A percentile compares a stretch with the other conserved stretches of the same genome.
Evolutionary conservation across 2,797 vertebrate species (phyloP).

Genomic region (Epinephelus coioides): DNA sequence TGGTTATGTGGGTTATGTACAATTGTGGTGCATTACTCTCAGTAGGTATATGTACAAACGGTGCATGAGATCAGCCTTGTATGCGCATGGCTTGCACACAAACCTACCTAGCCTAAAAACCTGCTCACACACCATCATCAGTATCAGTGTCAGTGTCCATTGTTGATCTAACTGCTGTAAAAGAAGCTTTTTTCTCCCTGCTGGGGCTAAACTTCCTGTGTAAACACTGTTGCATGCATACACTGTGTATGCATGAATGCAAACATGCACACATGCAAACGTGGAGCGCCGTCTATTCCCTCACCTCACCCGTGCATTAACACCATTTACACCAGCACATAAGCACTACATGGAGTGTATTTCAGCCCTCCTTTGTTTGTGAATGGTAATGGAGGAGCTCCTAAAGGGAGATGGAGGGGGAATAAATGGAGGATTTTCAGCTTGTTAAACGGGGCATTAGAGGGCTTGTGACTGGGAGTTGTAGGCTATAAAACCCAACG

Average conservation of each 20-base stretch:
- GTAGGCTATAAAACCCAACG: slow-evolving; percentile 81
- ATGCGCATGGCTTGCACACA: background rate
- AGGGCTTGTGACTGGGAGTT: slow-evolving; percentile 83
- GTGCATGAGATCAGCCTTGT: too few relatives aligned
- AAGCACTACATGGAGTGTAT: slow-evolving; percentile 35
- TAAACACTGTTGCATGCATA: slow-evolving; percentile 6
- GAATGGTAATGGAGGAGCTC: slow-evolving; percentile 72
- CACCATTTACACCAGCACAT: slow-evolving; percentile 33
- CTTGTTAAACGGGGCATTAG: slow-evolving; percentile 86
- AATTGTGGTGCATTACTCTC: too few relatives aligned
- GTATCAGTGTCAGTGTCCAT: background rate
- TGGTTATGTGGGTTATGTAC: too few relatives aligned
- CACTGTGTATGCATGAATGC: background rate
- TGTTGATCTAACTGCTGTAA: background rate
- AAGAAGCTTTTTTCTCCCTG: background rate
- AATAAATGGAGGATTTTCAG: slow-evolving; percentile 85
- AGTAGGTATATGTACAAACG: too few relatives aligned
- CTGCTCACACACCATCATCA: background rate
- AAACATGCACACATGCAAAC: background rate
- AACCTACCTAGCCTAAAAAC: background rate
- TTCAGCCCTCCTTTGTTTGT: slow-evolving; percentile 71
- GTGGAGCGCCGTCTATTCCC: slow-evolving; percentile 25
- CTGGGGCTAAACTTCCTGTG: slow-evolving; percentile 15
- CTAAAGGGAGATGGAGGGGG: slow-evolving; percentile 72
- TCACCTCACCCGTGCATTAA: slow-evolving; percentile 44